Conservation (phyloP, 2,113 vertebrate species). For the Vireo altiloquus region DNA sequence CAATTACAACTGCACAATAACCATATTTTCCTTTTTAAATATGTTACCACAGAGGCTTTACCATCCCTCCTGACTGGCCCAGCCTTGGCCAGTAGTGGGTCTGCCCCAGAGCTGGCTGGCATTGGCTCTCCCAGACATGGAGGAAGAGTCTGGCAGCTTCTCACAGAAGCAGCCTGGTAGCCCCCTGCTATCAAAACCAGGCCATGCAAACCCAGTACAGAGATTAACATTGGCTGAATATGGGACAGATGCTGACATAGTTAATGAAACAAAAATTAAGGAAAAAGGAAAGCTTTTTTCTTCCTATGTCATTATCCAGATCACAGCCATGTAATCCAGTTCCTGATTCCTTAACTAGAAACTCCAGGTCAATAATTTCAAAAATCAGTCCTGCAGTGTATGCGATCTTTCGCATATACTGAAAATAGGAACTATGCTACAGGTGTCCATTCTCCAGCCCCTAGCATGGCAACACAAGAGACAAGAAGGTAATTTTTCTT, state of each 20-base stretch:
- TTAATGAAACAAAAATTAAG: background rate
- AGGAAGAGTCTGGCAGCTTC: background rate
- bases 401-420: background rate
- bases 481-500: background rate
- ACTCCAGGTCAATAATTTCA: background rate
- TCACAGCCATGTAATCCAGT: background rate
- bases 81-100: background rate
- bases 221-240: background rate
- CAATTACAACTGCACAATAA: background rate
- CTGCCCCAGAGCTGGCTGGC: too few relatives aligned
- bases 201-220: background rate
- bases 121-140: background rate
- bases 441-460: background rate
- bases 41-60: background rate
- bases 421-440: background rate
- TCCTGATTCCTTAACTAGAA: background rate
- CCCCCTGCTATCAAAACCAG: background rate
- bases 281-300: background rate
- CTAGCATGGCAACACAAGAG: background rate
- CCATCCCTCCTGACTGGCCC: background rate
- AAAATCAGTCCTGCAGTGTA: rapidly evolving
- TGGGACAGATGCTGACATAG: background rate
- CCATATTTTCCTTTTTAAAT: background rate
- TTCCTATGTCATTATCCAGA: background rate
- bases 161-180: background rate